Evolutionary conservation across 2,113 vertebrate species (phyloP).

Genomic region (Camelus bactrianus): DNA sequence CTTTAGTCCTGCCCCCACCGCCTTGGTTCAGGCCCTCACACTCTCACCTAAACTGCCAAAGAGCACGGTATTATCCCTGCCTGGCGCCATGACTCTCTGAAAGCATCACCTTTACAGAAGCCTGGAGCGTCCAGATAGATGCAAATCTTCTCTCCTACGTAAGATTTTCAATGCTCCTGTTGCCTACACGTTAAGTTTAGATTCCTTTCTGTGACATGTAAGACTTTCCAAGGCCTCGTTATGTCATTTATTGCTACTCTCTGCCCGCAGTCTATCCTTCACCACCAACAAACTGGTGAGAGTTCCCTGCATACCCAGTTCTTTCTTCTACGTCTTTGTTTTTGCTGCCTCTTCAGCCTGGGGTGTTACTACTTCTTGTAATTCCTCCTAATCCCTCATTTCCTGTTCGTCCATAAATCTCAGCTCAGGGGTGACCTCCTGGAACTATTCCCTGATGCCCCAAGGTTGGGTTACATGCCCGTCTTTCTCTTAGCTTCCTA

Average conservation of each 20-base stretch:
- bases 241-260: neutral
- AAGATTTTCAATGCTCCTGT: neutral
- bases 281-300: neutral
- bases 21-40: neutral
- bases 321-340: neutral
- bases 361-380: rapidly evolving
- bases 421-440: neutral
- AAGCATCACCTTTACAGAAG: neutral
- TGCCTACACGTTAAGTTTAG: neutral
- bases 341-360: neutral
- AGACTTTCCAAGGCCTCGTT: neutral
- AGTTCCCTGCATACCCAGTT: neutral
- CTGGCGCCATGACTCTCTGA: neutral
- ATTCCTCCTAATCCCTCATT: neutral
- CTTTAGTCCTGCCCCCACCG: no score
- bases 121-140: neutral
- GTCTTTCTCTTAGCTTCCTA: neutral
- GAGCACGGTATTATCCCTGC: neutral
- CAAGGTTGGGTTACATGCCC: neutral
- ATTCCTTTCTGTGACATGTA: neutral
- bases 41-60: neutral
- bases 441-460: neutral
- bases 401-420: no score
- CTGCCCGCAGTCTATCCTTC: neutral
- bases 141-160: neutral